Evolutionary conservation across 2,888 invertebrate genomes (phyloP), one percentile per base, ranked within the genome.

Genomic region (Heliconius cydno): DNA sequence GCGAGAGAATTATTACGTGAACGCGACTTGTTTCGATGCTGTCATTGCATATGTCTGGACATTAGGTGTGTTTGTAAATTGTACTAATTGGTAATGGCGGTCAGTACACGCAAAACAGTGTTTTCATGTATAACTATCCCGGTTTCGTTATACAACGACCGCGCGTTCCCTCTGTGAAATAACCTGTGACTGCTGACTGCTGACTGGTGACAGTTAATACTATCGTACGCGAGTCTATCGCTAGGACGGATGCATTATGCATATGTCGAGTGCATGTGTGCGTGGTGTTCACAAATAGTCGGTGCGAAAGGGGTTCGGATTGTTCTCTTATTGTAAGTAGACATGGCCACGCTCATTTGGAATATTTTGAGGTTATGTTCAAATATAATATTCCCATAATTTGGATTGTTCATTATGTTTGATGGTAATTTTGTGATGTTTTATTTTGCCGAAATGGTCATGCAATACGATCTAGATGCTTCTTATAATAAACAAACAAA

Each of bases 21-120:
- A 92, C 93, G 92, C 92, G 90, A 88, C 92, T 91, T 90, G 92
- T 91, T 92, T 90, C 91, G 89, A 92, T 92, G 90, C 92, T 91
- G 93, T 92, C 92, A 92, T 92, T 92, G 91, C 92, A 92, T 85
- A 82, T 89, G 86, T 92, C 90, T 90, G 90, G 90, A 91, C 89
- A 89, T 89, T 90, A 89, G 91, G 91, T 91, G 91, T 88, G 88
- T 89, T 92, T 92, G 91, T 94, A 92, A 94, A 94, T 94, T 94
- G 91, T 92, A 90, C 93, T 94, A 94, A 94, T 94, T 94, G 92
- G 91, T 89, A 86, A 92, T 93, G 92, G 92, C 93, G 93, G 92
- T 89, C 91, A 91, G 85, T 86, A 88, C 89, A 91, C 86, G 90
- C 91, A 91, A 91, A 90, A 92, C 90, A 91, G 92, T 92, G 89